phyloP scores from a whole-genome alignment of 2,888 invertebrate species.

The Heliconius ismenius region DNA sequence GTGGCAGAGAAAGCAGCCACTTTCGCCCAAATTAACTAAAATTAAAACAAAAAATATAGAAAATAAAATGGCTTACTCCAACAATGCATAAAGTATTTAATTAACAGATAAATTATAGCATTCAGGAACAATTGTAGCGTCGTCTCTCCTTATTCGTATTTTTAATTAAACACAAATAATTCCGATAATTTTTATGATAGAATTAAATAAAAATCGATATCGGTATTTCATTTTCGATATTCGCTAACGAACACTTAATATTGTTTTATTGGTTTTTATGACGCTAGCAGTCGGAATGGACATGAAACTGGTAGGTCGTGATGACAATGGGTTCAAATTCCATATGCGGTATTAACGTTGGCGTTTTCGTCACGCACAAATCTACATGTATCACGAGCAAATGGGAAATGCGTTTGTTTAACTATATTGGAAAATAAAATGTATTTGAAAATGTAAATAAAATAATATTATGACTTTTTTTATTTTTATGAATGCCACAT shows the following conservation, averaged over 20 bases:
- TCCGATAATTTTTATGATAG: conserved; percentile 39
- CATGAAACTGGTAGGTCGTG: background rate
- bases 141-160: conserved; percentile 25
- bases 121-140: conserved; percentile 6
- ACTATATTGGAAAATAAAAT: too few species aligned
- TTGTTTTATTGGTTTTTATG: background rate
- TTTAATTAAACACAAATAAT: conserved; percentile 38
- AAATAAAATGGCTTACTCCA: conserved; percentile 12
- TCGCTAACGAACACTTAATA: conserved; percentile 6
- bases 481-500: too few species aligned
- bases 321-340: background rate
- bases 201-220: conserved; percentile 35
- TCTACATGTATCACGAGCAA: too few species aligned
- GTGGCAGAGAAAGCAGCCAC: background rate
- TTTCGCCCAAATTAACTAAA: background rate
- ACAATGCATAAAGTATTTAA: conserved; percentile 15
- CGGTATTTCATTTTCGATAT: conserved; percentile 14
- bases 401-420: too few species aligned
- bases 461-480: too few species aligned
- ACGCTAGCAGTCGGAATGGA: too few species aligned
- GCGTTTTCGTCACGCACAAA: too few species aligned
- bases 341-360: too few species aligned
- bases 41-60: conserved; percentile 9
- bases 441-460: too few species aligned
- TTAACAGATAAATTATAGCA: conserved; percentile 3